Evolutionary conservation across 2,113 vertebrate genomes (phyloP), one percentile per base, ranked within the genome.

Genomic region (Oncorhynchus tshawytscha): DNA sequence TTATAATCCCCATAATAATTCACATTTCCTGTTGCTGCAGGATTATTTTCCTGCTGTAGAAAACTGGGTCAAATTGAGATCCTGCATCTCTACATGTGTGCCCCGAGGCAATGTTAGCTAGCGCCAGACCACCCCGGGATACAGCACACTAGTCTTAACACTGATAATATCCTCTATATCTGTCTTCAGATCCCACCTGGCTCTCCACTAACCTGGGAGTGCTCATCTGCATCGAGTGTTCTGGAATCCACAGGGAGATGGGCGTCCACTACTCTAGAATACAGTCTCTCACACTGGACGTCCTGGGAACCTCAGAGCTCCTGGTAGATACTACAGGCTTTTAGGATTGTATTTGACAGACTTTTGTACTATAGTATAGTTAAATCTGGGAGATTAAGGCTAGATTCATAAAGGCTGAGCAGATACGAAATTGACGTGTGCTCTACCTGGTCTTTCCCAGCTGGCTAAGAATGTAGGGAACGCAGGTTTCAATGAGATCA

Each of bases 211-310:
- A 99, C 88, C 88, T 99, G 45, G 98, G 98, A 76, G 94, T 99
- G 71, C 88, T 99, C 73, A 99, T 97, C 84, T 99, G 98, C 73
- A 99, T 99, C 57, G 97, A 99, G 83, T 99, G 98, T 84, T 99
- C 97, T 0, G 98, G 98, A 88, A 99, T 99, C 88, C 98, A 99
- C 88, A 91, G 98, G 64, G 98, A 99, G 84, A 94, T 99, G 81
- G 98, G 98, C 0, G 98, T 99, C 74, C 97, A 99, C 87, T 97
- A 97, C 88, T 99, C 98, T 84, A 93, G 98, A 90, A 99, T 99
- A 92, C 98, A 99, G 71, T 99, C 97, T 16, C 94, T 99, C 82
- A 98, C 96, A 1, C 89, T 99, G 87, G 98, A 99, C 49, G 95
- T 97, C 13, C 90, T 99, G 82, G 98, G 97, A 87, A 99, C 97